phyloP scores from a whole-genome alignment of 1,140 invertebrate species.

The Cheumatopsyche charites region DNA sequence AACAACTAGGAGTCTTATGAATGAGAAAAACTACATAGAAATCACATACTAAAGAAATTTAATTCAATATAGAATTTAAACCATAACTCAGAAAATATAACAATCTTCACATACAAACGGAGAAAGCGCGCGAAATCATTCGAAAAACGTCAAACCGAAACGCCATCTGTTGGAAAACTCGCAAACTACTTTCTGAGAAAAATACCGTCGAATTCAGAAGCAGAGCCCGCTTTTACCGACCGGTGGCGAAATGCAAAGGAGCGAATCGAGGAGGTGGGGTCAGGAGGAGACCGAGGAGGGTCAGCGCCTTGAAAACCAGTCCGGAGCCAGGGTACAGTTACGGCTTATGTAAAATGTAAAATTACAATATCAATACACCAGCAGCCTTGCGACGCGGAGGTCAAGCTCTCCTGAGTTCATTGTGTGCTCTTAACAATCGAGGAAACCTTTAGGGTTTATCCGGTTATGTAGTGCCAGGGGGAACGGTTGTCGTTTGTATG shows the following conservation, averaged over 20 bases:
- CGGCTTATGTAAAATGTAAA: slow-evolving; percentile 25
- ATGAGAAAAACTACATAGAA: too few species aligned
- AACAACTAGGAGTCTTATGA: too few species aligned
- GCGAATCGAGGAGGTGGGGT: background rate
- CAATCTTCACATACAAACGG: too few species aligned
- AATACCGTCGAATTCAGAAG: background rate
- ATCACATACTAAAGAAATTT: too few species aligned
- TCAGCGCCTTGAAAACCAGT: slow-evolving; percentile 38
- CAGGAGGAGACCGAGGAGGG: slow-evolving; percentile 8
- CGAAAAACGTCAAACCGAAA: too few species aligned
- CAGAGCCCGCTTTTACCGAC: slow-evolving; percentile 18
- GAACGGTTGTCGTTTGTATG: too few species aligned
- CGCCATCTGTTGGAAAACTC: slow-evolving; percentile 1
- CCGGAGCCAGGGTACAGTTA: slow-evolving; percentile 23
- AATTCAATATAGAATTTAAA: too few species aligned
- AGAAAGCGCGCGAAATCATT: too few species aligned
- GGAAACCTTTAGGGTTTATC: too few species aligned
- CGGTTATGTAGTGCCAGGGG: too few species aligned
- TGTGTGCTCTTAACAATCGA: too few species aligned
- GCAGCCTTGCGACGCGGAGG: slow-evolving; percentile 7
- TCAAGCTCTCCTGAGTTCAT: slow-evolving; percentile 2
- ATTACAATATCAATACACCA: slow-evolving; percentile 26
- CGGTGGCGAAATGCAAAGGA: background rate
- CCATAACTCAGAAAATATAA: too few species aligned
- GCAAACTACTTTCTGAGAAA: background rate